These are phyloP conservation scores for Talpa occidentalis DNA, from an alignment of 2,113 vertebrate species.

Conservation along the genomic window DNA sequence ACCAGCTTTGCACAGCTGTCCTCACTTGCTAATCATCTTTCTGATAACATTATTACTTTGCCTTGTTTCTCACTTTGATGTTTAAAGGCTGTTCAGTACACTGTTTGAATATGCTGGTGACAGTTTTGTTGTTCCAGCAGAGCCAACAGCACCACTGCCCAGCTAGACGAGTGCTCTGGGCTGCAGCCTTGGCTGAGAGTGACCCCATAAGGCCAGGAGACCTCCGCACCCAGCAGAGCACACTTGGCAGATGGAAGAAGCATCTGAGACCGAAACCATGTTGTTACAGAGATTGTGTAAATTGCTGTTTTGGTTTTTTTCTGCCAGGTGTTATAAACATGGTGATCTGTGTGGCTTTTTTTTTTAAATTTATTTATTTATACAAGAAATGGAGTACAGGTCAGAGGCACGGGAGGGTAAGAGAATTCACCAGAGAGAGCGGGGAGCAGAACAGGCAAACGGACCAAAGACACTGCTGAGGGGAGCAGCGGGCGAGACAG, in stretches of 20 bases:
- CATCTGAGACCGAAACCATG: not conserved
- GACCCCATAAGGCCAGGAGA: not conserved
- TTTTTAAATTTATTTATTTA: too few relatives aligned
- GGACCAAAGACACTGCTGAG: too few relatives aligned
- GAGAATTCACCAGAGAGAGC: too few relatives aligned
- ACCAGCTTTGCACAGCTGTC: constrained; percentile 6
- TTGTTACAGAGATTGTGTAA: constrained; percentile 25
- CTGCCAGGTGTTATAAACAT: constrained; percentile 53
- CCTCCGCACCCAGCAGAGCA: not conserved
- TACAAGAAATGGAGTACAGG: too few relatives aligned
- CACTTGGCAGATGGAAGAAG: not conserved
- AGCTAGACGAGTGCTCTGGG: not conserved
- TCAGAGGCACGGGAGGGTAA: too few relatives aligned
- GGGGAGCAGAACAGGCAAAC: too few relatives aligned
- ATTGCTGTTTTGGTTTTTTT: constrained; percentile 45
- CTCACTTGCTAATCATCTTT: constrained; percentile 70
- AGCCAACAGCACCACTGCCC: not conserved
- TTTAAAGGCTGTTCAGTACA: too few relatives aligned
- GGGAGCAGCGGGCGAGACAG: too few relatives aligned
- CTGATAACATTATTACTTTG: constrained; percentile 9
- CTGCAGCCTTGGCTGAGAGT: not conserved
- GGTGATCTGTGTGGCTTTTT: too few relatives aligned
- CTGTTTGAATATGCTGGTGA: too few relatives aligned
- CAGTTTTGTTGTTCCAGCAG: too few relatives aligned
- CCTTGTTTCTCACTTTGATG: too few relatives aligned